Percentiles rank a stretch among this genome's conserved stretches.
Evolutionary conservation across 2,797 vertebrate species (phyloP).

Genomic region (Mormyrus hasselquistii): DNA sequence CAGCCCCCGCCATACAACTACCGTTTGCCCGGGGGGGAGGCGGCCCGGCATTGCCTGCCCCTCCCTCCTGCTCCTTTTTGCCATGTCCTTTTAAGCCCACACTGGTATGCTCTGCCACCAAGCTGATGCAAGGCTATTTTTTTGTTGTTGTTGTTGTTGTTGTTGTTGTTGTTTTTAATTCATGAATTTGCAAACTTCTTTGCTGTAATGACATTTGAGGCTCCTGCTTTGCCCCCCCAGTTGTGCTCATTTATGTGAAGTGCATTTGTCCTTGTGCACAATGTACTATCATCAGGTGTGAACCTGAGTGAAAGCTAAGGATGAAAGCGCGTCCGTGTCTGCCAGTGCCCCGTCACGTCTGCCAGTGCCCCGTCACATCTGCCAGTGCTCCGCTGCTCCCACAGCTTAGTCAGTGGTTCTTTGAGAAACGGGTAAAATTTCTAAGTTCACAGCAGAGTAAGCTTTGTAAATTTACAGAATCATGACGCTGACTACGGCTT

Average conservation of each 20-base stretch:
- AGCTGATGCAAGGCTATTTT: constrained; percentile 50
- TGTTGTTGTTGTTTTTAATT: background rate
- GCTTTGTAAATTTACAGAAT: constrained; percentile 62
- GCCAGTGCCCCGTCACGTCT: constrained; percentile 65
- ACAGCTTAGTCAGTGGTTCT: constrained; percentile 53
- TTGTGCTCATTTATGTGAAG: constrained; percentile 72
- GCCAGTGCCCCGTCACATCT: constrained; percentile 32
- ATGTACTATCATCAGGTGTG: background rate
- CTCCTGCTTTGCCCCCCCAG: background rate
- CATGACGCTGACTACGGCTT: constrained; percentile 33
- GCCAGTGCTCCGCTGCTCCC: constrained; percentile 26
- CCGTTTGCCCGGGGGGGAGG: background rate
- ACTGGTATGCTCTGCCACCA: constrained; percentile 46
- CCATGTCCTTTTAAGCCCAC: background rate
- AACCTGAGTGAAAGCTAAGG: background rate
- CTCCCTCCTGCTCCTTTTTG: constrained; percentile 44
- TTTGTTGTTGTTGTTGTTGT: constrained; percentile 36
- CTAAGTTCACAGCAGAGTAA: constrained; percentile 69
- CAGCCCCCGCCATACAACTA: constrained; percentile 18
- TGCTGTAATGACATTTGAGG: background rate
- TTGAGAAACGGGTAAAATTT: constrained; percentile 74
- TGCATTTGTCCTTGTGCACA: constrained; percentile 94
- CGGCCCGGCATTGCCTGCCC: constrained; percentile 57
- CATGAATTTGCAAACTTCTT: constrained; percentile 33
- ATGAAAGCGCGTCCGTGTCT: constrained; percentile 54